These are phyloP conservation scores for Drosophila albomicans DNA, from an alignment of 1,140 invertebrate species.

Conservation along the genomic window DNA sequence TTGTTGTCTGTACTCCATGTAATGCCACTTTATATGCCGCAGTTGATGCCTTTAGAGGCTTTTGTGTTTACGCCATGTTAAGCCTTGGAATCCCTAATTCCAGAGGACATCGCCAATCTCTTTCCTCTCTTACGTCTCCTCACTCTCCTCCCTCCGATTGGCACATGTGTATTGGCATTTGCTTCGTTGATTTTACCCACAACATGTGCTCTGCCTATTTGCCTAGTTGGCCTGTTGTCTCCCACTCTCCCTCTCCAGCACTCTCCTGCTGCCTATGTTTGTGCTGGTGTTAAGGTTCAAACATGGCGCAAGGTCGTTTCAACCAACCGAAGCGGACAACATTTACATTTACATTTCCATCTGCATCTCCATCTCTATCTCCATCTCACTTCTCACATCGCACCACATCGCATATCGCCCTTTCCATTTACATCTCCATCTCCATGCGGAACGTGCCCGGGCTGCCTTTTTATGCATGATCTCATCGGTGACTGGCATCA, in stretches of 20 bases:
- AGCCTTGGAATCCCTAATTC: constrained; percentile 81
- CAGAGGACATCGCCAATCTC: constrained; percentile 58
- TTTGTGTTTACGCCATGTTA: constrained; percentile 83
- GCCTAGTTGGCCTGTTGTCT: constrained; percentile 67
- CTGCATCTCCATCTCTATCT: constrained; percentile 54
- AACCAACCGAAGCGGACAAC: constrained; percentile 66
- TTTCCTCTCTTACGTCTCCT: constrained; percentile 4
- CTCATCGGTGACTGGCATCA: constrained; percentile 79
- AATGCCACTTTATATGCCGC: constrained; percentile 83
- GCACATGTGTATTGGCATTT: constrained; percentile 81
- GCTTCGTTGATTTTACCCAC: constrained; percentile 78
- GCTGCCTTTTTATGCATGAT: constrained; percentile 79
- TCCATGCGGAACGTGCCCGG: constrained; percentile 55
- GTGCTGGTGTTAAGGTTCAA: constrained; percentile 76
- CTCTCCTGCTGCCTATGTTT: neutral
- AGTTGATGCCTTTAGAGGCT: constrained; percentile 83
- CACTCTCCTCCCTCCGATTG: constrained; percentile 30
- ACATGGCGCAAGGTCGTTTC: constrained; percentile 80
- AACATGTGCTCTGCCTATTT: constrained; percentile 76
- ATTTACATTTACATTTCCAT: constrained; percentile 82
- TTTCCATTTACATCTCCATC: constrained; percentile 55
- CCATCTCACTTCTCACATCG: neutral
- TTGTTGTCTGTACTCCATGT: constrained; percentile 65
- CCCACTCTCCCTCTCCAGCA: neutral
- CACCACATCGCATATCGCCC: constrained; percentile 34